Percentiles rank a stretch among this genome's conserved stretches.
Conservation (phyloP, 2,113 vertebrate genomes). For the Trachemys scripta region DNA sequence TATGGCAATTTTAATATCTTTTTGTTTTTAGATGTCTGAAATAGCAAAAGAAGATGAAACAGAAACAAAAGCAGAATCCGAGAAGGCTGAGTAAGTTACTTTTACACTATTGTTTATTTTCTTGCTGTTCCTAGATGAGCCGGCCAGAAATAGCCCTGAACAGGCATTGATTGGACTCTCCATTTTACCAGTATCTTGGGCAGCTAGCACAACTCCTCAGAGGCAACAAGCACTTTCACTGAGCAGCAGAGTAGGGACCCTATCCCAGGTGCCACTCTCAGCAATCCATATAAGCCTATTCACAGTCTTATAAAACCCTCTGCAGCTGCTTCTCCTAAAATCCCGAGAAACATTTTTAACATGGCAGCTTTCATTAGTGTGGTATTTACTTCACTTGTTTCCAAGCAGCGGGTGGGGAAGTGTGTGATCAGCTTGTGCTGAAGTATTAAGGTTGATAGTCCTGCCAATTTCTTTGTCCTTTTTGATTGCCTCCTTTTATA, state of each 20-base stretch:
- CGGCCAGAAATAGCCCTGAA: background rate
- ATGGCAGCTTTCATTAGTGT: background rate
- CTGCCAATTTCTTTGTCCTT: background rate
- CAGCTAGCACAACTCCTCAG: background rate
- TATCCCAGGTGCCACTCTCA: background rate
- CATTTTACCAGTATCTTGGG: background rate
- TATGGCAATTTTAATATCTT: conserved; percentile 20
- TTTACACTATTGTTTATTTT: background rate
- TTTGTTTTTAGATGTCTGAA: conserved; percentile 83
- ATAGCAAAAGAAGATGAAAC: conserved; percentile 80
- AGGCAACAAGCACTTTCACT: background rate
- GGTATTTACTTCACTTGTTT: background rate
- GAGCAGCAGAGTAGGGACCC: background rate
- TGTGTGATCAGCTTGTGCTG: background rate
- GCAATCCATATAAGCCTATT: background rate
- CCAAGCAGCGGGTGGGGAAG: background rate
- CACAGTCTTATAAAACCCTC: background rate
- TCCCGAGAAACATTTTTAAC: background rate
- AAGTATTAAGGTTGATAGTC: background rate
- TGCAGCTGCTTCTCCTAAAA: background rate
- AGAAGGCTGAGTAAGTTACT: conserved; percentile 95
- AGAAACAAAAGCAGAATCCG: conserved; percentile 88
- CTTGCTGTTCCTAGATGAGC: background rate
- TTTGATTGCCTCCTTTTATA: background rate
- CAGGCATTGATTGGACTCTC: background rate